A percentile compares a stretch with the other conserved stretches of the same genome.
phyloP scores from a whole-genome alignment of 2,888 invertebrate genomes.

The Drosophila borborema region DNA sequence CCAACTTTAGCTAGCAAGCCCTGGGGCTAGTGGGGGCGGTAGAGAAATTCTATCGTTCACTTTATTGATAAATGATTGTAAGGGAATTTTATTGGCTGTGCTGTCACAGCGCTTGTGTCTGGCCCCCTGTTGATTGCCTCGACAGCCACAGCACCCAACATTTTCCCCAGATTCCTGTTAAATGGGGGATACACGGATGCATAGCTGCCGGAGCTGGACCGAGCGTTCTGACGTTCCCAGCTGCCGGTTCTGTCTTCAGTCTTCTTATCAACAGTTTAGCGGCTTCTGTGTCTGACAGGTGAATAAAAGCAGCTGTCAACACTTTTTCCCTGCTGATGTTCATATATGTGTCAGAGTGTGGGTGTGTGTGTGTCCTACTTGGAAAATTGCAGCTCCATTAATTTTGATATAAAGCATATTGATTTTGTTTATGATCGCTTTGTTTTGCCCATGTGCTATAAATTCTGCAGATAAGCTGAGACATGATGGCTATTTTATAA shows the following conservation, averaged over 20 bases:
- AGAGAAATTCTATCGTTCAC: conserved; percentile 17
- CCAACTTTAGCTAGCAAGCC: background rate
- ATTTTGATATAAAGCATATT: conserved; percentile 62
- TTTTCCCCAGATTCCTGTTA: conserved; percentile 22
- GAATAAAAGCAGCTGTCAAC: conserved; percentile 81
- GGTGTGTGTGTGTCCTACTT: conserved; percentile 13
- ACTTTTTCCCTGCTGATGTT: conserved; percentile 48
- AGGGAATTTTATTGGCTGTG: conserved; percentile 69
- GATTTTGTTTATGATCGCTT: conserved; percentile 55
- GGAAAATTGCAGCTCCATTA: conserved; percentile 63
- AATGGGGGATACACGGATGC: conserved; percentile 25
- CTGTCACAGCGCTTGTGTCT: conserved; percentile 63
- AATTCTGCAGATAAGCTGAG: background rate
- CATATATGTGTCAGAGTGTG: conserved; percentile 6
- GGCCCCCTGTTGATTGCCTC: conserved; percentile 29
- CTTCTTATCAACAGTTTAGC: conserved; percentile 77
- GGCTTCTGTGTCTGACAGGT: conserved; percentile 80
- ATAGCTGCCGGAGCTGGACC: conserved; percentile 31
- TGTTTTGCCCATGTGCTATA: conserved; percentile 4
- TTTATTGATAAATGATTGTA: conserved; percentile 81
- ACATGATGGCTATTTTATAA: conserved; percentile 2
- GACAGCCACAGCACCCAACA: conserved; percentile 27
- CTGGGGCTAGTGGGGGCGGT: background rate
- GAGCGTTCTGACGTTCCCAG: conserved; percentile 39
- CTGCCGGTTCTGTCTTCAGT: conserved; percentile 30